These are phyloP conservation scores for Rousettus madagascariensis DNA, from an alignment of 2,797 vertebrate species.

Conservation along the genomic window DNA sequence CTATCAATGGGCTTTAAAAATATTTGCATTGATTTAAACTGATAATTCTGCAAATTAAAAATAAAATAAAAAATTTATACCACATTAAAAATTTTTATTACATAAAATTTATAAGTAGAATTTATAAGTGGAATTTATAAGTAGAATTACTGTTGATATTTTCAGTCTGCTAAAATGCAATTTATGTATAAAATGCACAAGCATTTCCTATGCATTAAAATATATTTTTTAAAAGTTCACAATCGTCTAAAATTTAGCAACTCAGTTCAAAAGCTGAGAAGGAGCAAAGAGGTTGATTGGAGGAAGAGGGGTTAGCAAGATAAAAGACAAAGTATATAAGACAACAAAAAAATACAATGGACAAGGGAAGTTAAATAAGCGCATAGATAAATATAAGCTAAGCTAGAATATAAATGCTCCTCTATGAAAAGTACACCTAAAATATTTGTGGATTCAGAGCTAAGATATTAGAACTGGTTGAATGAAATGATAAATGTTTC, in stretches of 20 bases:
- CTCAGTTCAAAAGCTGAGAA: not conserved
- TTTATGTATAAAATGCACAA: not conserved
- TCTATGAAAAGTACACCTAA: not conserved
- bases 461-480: not conserved
- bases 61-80: not conserved
- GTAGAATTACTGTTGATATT: not conserved
- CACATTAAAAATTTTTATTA: not conserved
- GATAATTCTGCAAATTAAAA: not conserved
- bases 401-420: not conserved
- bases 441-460: not conserved
- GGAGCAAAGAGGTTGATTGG: not conserved
- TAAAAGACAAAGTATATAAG: not conserved
- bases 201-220: not conserved
- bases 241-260: not conserved
- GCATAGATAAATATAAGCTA: not conserved
- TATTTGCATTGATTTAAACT: not conserved
- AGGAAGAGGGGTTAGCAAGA: not conserved
- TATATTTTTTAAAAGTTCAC: not conserved
- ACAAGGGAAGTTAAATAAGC: not conserved
- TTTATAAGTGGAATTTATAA: not conserved
- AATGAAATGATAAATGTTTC: not conserved
- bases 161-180: slow-evolving; percentile 8
- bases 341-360: not conserved
- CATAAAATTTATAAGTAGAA: not conserved
- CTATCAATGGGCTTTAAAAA: not conserved